phyloP scores from a whole-genome alignment of 2,113 vertebrate species.

The Herpailurus yagouaroundi region DNA sequence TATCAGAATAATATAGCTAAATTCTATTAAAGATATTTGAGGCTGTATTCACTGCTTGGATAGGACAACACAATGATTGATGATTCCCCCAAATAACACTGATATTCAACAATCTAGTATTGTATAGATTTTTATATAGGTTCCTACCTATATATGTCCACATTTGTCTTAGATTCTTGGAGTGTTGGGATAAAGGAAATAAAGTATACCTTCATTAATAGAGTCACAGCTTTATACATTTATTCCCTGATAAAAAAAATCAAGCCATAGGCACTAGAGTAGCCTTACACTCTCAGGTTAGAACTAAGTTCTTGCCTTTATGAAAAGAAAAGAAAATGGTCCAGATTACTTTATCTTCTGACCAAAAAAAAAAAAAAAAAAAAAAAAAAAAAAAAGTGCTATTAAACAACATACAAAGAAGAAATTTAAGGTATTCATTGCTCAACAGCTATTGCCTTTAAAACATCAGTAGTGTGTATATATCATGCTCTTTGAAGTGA shows the following conservation, averaged over 20 bases:
- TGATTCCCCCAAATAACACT: not conserved
- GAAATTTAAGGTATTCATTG: not conserved
- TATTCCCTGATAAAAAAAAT: not conserved
- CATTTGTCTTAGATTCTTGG: not conserved
- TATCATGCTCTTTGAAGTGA: not conserved
- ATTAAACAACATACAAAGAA: not conserved
- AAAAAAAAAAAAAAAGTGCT: not conserved
- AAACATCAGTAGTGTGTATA: not conserved
- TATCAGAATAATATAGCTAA: conserved; percentile 1
- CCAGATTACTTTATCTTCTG: not conserved
- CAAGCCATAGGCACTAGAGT: not conserved
- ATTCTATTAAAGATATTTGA: not conserved
- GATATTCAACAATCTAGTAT: not conserved
- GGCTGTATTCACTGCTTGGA: not conserved
- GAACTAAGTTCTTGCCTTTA: not conserved
- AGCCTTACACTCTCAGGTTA: not conserved
- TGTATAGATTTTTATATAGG: not conserved
- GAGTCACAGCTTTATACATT: not conserved
- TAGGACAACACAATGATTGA: not conserved
- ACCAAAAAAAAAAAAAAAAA: not conserved
- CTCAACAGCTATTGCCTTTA: not conserved
- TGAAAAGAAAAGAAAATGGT: not conserved
- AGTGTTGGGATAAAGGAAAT: not conserved
- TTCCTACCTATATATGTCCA: not conserved
- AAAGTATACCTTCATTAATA: not conserved